Evolutionary conservation across 2,797 vertebrate genomes (phyloP).

Genomic region (Aplochiton taeniatus): DNA sequence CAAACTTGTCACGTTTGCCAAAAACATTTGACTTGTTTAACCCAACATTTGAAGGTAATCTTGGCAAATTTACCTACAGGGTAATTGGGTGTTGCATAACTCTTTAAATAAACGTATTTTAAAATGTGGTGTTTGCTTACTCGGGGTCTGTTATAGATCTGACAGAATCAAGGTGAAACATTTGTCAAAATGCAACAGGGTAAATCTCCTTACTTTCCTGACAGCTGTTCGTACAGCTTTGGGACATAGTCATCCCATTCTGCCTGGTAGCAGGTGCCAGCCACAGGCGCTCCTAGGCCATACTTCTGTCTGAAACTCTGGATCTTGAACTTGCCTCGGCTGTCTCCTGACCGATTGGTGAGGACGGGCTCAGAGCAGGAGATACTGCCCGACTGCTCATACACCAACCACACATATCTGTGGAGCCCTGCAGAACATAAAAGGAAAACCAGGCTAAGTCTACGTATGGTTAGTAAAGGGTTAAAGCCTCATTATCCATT

Average conservation of each 20-base stretch:
- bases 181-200: too few relatives aligned
- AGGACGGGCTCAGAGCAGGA: constrained; percentile 83
- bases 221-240: constrained; percentile 90
- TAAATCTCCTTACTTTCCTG: constrained; percentile 78
- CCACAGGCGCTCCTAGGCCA: constrained; percentile 78
- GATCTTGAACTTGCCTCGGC: constrained; percentile 87
- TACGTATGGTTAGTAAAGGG: too few relatives aligned
- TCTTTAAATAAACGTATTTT: too few relatives aligned
- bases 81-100: too few relatives aligned
- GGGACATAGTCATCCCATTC: constrained; percentile 97
- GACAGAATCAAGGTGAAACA: too few relatives aligned
- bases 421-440: constrained; percentile 82
- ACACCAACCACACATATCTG: constrained; percentile 96
- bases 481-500: not conserved
- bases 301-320: constrained; percentile 89
- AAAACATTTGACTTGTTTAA: too few relatives aligned
- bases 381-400: constrained; percentile 82
- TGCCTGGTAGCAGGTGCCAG: constrained; percentile 92
- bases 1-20: too few relatives aligned
- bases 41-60: too few relatives aligned
- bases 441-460: too few relatives aligned
- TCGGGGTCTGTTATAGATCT: too few relatives aligned
- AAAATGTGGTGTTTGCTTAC: too few relatives aligned
- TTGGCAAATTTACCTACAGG: too few relatives aligned
- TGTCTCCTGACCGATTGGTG: constrained; percentile 84